These are phyloP conservation scores for Channa maculata DNA, from an alignment of 2,113 vertebrate genomes.

Conservation along the genomic window DNA sequence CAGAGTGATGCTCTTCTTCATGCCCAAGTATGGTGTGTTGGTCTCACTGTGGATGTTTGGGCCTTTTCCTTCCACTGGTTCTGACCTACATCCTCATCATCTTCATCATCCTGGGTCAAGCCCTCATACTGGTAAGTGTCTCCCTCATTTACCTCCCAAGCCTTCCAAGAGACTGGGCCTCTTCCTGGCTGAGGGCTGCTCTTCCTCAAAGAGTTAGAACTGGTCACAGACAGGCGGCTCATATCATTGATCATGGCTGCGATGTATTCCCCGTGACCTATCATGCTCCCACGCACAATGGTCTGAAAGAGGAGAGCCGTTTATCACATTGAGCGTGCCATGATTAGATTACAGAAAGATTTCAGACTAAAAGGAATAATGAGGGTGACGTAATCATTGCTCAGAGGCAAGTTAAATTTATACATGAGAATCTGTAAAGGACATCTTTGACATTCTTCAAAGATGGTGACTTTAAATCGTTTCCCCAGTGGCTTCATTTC, in stretches of 20 bases:
- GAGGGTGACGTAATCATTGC: conserved; percentile 61
- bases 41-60: conserved; percentile 86
- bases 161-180: conserved; percentile 92
- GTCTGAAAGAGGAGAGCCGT: conserved; percentile 84
- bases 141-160: conserved; percentile 91
- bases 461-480: conserved; percentile 47
- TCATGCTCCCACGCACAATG: conserved; percentile 93
- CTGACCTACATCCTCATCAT: conserved; percentile 77
- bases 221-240: conserved; percentile 95
- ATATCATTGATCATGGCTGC: conserved; percentile 93
- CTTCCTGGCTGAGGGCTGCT: conserved; percentile 90
- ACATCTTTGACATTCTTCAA: conserved; percentile 65
- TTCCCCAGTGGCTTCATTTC: conserved; percentile 35
- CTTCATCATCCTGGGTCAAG: conserved; percentile 83
- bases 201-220: conserved; percentile 94
- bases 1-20: conserved; percentile 82
- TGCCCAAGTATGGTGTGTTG: conserved; percentile 89
- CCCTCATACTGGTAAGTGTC: conserved; percentile 92
- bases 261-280: conserved; percentile 93
- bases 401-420: conserved; percentile 73
- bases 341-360: conserved; percentile 46
- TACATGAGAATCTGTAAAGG: conserved; percentile 65
- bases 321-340: conserved; percentile 39
- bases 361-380: conserved; percentile 57
- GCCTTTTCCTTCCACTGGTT: conserved; percentile 87